Conservation (phyloP, 2,113 vertebrate species). For the Progne subis region DNA sequence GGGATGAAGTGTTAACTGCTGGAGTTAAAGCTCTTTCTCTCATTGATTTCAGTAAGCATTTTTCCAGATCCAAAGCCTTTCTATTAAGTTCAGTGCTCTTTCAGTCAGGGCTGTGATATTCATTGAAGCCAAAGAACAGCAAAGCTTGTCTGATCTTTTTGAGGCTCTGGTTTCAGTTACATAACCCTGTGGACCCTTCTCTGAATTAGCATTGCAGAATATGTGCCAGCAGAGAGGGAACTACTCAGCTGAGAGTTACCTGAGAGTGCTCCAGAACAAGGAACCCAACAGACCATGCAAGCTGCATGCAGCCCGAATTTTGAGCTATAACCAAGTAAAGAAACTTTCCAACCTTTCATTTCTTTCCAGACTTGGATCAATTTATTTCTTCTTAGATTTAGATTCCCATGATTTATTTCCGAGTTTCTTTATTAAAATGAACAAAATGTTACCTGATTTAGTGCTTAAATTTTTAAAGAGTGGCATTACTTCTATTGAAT, state of each 20-base stretch:
- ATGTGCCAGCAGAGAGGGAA: not conserved
- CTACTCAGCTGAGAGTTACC: not conserved
- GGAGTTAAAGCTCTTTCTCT: not conserved
- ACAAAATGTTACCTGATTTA: not conserved
- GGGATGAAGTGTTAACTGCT: constrained; percentile 12
- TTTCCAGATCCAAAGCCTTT: constrained; percentile 20
- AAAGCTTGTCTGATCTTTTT: constrained; percentile 17
- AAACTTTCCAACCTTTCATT: not conserved
- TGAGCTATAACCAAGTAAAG: not conserved
- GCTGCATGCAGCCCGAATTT: not conserved
- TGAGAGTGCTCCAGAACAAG: not conserved
- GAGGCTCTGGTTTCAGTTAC: not conserved
- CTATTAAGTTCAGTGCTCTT: not conserved
- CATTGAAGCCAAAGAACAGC: constrained; percentile 5
- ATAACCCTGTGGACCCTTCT: not conserved
- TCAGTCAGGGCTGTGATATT: not conserved
- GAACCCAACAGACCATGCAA: not conserved
- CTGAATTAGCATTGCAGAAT: not conserved
- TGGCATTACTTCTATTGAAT: not conserved
- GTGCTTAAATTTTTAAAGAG: not conserved
- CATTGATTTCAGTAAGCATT: constrained; percentile 13
- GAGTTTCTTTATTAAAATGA: not conserved
- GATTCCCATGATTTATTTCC: not conserved
- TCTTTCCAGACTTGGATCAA: not conserved
- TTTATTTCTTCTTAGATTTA: not conserved